Base-by-base conservation (phyloP, 2,888 invertebrate genomes). In the Volucella inanis region DNA sequence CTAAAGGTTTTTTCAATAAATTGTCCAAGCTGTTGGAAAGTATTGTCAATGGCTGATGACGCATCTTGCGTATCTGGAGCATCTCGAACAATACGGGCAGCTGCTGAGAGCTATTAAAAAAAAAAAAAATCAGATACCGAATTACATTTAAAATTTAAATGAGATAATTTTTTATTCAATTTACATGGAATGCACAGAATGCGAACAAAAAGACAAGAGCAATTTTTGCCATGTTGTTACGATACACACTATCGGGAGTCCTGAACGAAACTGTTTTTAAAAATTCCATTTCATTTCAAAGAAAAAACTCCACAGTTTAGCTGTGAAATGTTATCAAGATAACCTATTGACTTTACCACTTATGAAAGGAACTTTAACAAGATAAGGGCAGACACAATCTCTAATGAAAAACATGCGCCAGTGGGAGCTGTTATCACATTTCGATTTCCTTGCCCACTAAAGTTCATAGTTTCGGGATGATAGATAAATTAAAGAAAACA, bases 151-250 rank as follows among this genome's bases (percentile, higher is more conserved):
- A 14, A 50, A 14, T n/a, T 14, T n/a, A 43, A 52, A 2, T 31
- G n/a, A 11, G 22, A 4, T 39, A 52, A 57, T 43, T 22, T 14
- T 1, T 55, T 2, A 22, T 41, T n/a, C 4, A 41, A 41, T 15
- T 65, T 79, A 79, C 78, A 22, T 79, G 78, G 52, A 79, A 65
- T 15, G 59, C 65, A 59, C 78, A 79, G 59, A 79, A 64, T 15
- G 78, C 78, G 15, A 79, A 59, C 38, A 79, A 14, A 38, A 71
- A 79, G 39, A 79, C 15, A 9, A 79, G 59, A 65, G 72, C 78
- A 59, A 79, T 57, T 72, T 79, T 79, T 52, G 71, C 78, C 78
- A 79, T 79, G 38, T 59, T 55, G 9, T 14, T 22, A n/a, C 11
- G 59, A 18, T 72, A 14, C 15, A 12, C 39, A 65, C 78, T 43